Conservation (phyloP, 2,888 invertebrate genomes). For the Caenorhabditis macrosperma region DNA sequence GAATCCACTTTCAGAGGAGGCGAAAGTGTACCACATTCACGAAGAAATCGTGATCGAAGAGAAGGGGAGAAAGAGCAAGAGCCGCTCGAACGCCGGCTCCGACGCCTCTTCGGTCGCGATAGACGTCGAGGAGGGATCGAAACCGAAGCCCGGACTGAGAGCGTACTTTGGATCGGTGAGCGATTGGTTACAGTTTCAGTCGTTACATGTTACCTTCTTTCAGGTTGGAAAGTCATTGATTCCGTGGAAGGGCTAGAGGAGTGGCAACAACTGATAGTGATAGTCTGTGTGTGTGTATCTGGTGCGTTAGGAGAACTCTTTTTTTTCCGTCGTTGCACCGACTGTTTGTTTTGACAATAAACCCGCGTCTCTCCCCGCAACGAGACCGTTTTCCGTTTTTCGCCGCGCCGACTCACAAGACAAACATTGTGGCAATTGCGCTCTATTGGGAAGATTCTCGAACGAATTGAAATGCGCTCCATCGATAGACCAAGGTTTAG, state of each 20-base stretch:
- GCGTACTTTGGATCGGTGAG: background rate
- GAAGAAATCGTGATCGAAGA: conserved; percentile 28
- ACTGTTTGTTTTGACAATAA: conserved; percentile 43
- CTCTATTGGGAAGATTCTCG: background rate
- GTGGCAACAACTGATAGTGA: background rate
- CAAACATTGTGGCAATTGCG: conserved; percentile 2
- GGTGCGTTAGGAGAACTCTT: background rate
- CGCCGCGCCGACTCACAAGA: background rate
- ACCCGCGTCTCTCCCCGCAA: conserved; percentile 29
- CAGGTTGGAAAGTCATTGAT: conserved; percentile 19
- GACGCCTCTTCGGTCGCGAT: background rate
- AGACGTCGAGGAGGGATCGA: conserved; percentile 2
- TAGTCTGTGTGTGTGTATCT: background rate
- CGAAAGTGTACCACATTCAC: conserved; percentile 22
- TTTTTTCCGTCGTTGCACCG: background rate
- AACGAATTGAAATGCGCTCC: too few relatives aligned
- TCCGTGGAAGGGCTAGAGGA: background rate
- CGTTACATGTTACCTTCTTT: too few relatives aligned
- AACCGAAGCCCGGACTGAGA: background rate
- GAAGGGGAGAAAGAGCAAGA: background rate
- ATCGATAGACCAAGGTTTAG: too few relatives aligned
- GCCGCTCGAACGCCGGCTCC: background rate
- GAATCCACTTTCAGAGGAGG: conserved; percentile 36
- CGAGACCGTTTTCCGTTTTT: conserved; percentile 14
- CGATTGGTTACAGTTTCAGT: too few relatives aligned